Evolutionary conservation across 2,888 invertebrate genomes (phyloP).

Genomic region (Parapristionchus giblindavisi): DNA sequence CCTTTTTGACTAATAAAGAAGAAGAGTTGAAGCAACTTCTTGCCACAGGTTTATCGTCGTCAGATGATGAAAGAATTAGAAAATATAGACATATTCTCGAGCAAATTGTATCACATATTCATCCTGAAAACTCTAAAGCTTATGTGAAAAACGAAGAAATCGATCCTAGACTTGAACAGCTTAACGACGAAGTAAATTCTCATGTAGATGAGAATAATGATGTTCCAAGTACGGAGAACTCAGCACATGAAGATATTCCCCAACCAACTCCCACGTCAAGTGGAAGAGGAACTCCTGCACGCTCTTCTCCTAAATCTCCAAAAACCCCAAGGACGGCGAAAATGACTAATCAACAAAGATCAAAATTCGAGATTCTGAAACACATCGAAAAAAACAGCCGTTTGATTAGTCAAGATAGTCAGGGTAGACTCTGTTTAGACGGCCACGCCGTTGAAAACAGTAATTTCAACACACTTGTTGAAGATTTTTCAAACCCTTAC

Average conservation of each 20-base stretch:
- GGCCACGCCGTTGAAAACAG: neutral
- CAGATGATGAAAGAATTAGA: neutral
- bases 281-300: too few species aligned
- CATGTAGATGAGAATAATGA: too few species aligned
- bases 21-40: neutral
- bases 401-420: neutral
- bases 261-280: too few species aligned
- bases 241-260: too few species aligned
- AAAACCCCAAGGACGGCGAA: neutral
- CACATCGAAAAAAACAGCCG: neutral
- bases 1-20: neutral
- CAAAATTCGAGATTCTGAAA: neutral
- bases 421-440: neutral
- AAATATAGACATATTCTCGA: conserved; percentile 3
- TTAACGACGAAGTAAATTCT: too few species aligned
- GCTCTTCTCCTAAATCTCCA: neutral
- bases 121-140: neutral
- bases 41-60: neutral
- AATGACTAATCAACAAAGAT: neutral
- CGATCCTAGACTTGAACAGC: too few species aligned
- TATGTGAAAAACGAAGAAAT: too few species aligned
- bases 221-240: too few species aligned
- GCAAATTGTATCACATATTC: neutral
- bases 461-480: neutral
- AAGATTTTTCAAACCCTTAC: neutral